A percentile compares a stretch with the other conserved stretches of the same genome.
Conservation (phyloP, 2,888 invertebrate genomes). For the Caenorhabditis wallacei region DNA sequence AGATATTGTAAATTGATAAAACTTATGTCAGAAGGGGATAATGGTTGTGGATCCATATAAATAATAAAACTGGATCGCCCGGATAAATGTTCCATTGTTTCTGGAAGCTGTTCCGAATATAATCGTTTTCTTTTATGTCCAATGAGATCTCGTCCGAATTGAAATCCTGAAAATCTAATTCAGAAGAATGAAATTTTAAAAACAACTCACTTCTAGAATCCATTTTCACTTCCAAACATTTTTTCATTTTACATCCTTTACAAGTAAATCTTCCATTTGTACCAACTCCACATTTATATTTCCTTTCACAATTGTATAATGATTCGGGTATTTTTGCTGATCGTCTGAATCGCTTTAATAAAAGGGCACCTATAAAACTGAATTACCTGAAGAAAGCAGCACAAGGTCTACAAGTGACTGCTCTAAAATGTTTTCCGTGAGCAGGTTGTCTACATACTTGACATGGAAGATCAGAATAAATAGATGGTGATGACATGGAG, state of each 20-base stretch:
- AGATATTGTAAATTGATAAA: conserved; percentile 42
- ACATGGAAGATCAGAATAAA: not conserved
- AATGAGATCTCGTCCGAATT: conserved; percentile 46
- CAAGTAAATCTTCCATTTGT: conserved; percentile 56
- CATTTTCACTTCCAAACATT: conserved; percentile 64
- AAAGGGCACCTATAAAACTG: not conserved
- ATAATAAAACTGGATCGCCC: conserved; percentile 38
- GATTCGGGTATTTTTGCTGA: conserved; percentile 25
- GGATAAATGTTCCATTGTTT: conserved; percentile 38
- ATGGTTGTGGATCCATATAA: conserved; percentile 9
- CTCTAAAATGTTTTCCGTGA: conserved; percentile 37
- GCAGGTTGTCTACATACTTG: conserved; percentile 21
- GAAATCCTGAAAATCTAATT: conserved; percentile 10
- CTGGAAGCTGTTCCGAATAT: not conserved
- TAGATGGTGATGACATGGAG: not conserved
- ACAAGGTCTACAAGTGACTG: conserved; percentile 28
- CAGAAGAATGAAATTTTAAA: not conserved
- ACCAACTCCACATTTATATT: conserved; percentile 39
- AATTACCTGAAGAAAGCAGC: conserved; percentile 28
- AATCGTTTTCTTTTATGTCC: not conserved
- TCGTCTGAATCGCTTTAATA: conserved; percentile 16
- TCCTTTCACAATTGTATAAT: conserved; percentile 19
- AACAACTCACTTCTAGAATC: conserved; percentile 51
- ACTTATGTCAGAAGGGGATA: not conserved
- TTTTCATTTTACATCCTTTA: conserved; percentile 57